Conservation (phyloP, 2,888 invertebrate species). For the Busseola fusca region DNA sequence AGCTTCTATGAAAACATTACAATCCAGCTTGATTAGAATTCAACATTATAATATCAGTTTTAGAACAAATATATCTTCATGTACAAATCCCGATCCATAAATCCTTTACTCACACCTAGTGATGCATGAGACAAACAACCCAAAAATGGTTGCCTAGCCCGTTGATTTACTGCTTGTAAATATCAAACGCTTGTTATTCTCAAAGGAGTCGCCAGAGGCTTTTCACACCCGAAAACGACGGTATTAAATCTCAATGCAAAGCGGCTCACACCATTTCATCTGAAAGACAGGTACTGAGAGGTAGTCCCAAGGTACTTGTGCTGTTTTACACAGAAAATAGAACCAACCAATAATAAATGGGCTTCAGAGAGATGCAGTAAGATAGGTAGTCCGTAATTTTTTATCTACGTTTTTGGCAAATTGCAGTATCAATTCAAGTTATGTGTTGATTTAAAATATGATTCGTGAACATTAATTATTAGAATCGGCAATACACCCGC, state of each 20-base stretch:
- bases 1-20: not conserved
- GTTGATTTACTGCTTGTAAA: slow-evolving; percentile 45
- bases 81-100: slow-evolving; percentile 4
- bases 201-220: slow-evolving; percentile 15
- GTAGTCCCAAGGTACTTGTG: not conserved
- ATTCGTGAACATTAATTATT: not conserved
- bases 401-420: no score
- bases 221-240: slow-evolving; percentile 15
- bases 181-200: slow-evolving; percentile 32
- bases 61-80: not conserved
- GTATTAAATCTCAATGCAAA: slow-evolving; percentile 29
- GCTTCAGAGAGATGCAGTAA: not conserved
- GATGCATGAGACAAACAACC: slow-evolving; percentile 37
- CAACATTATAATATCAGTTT: not conserved
- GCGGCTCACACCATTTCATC: slow-evolving; percentile 16
- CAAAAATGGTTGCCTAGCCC: slow-evolving; percentile 19
- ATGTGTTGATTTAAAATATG: not conserved
- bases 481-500: not conserved
- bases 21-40: not conserved
- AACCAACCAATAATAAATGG: not conserved
- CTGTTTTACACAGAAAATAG: slow-evolving; percentile 6
- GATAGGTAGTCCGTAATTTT: not conserved
- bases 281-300: slow-evolving; percentile 13
- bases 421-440: not conserved
- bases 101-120: slow-evolving; percentile 6